Conservation (phyloP, 2,888 invertebrate species). For the Panopea generosa region DNA sequence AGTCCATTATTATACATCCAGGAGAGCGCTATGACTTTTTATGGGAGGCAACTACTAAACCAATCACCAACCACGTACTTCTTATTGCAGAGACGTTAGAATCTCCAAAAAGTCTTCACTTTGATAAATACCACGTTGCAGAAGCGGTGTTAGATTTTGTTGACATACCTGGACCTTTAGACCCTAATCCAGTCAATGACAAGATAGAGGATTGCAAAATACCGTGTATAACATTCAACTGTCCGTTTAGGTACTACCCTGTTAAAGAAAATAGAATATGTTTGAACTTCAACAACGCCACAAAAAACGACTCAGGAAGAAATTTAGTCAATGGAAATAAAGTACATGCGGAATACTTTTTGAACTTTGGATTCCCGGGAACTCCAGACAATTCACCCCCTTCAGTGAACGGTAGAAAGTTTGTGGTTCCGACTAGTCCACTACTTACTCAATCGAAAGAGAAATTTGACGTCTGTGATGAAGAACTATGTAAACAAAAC, state of each 20-base stretch:
- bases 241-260: slow-evolving; percentile 51
- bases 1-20: slow-evolving; percentile 64
- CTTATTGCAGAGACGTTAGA: slow-evolving; percentile 68
- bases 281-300: slow-evolving; percentile 37
- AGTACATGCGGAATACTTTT: slow-evolving; percentile 52
- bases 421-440: slow-evolving; percentile 39
- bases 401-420: slow-evolving; percentile 66
- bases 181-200: slow-evolving; percentile 28
- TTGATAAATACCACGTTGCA: slow-evolving; percentile 42
- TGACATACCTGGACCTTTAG: neutral
- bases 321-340: slow-evolving; percentile 11
- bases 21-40: slow-evolving; percentile 72
- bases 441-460: slow-evolving; percentile 45
- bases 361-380: slow-evolving; percentile 73
- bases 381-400: slow-evolving; percentile 44
- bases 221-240: slow-evolving; percentile 64
- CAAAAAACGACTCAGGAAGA: slow-evolving; percentile 28
- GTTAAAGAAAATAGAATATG: slow-evolving; percentile 21
- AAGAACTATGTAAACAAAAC: slow-evolving; percentile 21
- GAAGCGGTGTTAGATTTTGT: slow-evolving; percentile 60
- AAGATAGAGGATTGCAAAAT: neutral
- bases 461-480: slow-evolving; percentile 18
- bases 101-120: slow-evolving; percentile 24
- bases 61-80: slow-evolving; percentile 54
- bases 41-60: slow-evolving; percentile 21